Conservation (phyloP, 2,113 vertebrate genomes). For the Camelus dromedarius region DNA sequence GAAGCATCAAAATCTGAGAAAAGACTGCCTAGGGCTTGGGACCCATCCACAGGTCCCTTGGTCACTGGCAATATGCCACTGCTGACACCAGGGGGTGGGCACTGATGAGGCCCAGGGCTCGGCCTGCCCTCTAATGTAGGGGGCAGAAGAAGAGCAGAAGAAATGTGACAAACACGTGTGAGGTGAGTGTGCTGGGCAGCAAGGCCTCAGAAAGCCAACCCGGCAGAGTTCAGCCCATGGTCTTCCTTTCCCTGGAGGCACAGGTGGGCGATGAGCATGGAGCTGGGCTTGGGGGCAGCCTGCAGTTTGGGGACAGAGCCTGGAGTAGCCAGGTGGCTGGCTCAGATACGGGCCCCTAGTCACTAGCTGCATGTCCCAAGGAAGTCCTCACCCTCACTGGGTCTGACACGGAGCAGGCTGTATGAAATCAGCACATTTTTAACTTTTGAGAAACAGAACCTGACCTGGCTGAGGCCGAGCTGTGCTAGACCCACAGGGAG, state of each 20-base stretch:
- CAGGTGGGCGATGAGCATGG: rapidly evolving
- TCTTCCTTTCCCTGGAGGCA: background rate
- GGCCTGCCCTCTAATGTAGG: background rate
- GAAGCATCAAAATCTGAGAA: background rate
- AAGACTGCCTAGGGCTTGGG: background rate
- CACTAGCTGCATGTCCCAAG: background rate
- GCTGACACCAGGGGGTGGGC: background rate
- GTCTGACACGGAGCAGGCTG: background rate
- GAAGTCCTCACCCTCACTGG: background rate
- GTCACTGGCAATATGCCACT: background rate
- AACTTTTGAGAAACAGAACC: background rate
- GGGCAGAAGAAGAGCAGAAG: background rate
- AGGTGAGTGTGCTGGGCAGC: background rate
- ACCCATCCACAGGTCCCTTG: background rate
- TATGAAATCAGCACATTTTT: background rate
- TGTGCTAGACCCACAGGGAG: background rate
- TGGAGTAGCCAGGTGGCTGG: background rate
- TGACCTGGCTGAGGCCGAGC: background rate
- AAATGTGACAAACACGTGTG: background rate
- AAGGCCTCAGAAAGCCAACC: rapidly evolving
- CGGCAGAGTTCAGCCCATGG: rapidly evolving
- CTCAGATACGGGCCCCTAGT: background rate
- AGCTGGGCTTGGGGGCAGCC: background rate
- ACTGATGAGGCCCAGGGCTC: background rate
- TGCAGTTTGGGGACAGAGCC: background rate